Conservation (phyloP, 2,113 vertebrate genomes). For the Melanostigma gelatinosum region DNA sequence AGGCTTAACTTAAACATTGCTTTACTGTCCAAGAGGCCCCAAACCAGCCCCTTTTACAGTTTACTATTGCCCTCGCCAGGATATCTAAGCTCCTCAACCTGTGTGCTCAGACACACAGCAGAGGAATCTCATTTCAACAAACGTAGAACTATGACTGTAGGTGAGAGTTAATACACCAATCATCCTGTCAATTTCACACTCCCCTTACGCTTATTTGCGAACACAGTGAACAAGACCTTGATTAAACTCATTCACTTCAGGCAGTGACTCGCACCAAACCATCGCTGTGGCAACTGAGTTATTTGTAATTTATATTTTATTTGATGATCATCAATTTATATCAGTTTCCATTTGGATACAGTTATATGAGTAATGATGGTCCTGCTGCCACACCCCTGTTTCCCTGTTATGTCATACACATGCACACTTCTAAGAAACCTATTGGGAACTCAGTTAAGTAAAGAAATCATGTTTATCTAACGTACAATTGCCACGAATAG, state of each 20-base stretch:
- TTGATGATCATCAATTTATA: not conserved
- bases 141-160: slow-evolving; percentile 8
- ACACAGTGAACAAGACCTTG: slow-evolving; percentile 10
- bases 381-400: not conserved
- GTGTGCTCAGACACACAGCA: slow-evolving; percentile 2
- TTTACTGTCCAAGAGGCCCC: not conserved
- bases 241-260: slow-evolving; percentile 27
- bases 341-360: slow-evolving; percentile 2
- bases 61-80: not conserved
- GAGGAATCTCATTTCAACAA: slow-evolving; percentile 5
- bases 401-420: not conserved
- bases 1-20: not conserved
- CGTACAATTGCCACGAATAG: not conserved
- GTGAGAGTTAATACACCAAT: slow-evolving; percentile 33
- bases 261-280: not conserved
- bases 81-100: slow-evolving; percentile 20
- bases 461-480: not conserved
- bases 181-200: slow-evolving; percentile 30
- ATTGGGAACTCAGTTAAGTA: not conserved
- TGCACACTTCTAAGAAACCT: not conserved
- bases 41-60: slow-evolving; percentile 7
- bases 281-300: not conserved
- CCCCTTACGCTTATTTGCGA: slow-evolving; percentile 8
- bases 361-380: not conserved
- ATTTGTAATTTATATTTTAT: not conserved